Conservation (phyloP, 2,113 vertebrate genomes). For the Menidia beryllina region DNA sequence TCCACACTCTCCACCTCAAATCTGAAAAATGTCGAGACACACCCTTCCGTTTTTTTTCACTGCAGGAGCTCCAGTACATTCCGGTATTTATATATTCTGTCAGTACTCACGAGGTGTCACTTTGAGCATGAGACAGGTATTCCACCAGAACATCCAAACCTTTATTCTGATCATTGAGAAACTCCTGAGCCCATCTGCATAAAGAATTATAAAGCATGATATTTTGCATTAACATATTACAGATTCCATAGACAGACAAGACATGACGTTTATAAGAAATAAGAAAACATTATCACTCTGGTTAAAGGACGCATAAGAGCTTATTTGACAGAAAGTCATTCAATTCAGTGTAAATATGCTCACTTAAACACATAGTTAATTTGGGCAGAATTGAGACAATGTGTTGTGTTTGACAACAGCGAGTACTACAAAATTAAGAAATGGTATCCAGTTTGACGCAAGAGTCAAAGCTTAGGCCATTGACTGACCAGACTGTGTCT, state of each 20-base stretch:
- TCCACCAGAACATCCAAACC: slow-evolving; percentile 94
- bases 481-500: too few species aligned
- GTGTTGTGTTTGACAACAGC: too few species aligned
- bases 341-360: too few species aligned
- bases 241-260: not conserved
- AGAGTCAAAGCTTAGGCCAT: too few species aligned
- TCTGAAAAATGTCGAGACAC: slow-evolving; percentile 67
- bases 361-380: too few species aligned
- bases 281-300: too few species aligned
- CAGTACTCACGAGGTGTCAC: slow-evolving; percentile 86
- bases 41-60: not conserved
- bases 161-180: slow-evolving; percentile 92
- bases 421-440: too few species aligned
- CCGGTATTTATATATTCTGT: not conserved
- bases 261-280: too few species aligned
- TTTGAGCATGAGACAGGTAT: slow-evolving; percentile 92
- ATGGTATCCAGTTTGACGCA: too few species aligned
- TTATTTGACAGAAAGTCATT: too few species aligned
- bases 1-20: slow-evolving; percentile 88
- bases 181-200: slow-evolving; percentile 90
- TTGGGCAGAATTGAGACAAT: too few species aligned
- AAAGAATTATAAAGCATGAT: not conserved
- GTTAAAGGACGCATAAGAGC: too few species aligned
- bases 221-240: not conserved
- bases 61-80: not conserved